Percentiles rank a stretch among this genome's conserved stretches.
These are phyloP conservation scores for Calliphora vicina DNA, from an alignment of 1,140 invertebrate species.

Conservation along the genomic window DNA sequence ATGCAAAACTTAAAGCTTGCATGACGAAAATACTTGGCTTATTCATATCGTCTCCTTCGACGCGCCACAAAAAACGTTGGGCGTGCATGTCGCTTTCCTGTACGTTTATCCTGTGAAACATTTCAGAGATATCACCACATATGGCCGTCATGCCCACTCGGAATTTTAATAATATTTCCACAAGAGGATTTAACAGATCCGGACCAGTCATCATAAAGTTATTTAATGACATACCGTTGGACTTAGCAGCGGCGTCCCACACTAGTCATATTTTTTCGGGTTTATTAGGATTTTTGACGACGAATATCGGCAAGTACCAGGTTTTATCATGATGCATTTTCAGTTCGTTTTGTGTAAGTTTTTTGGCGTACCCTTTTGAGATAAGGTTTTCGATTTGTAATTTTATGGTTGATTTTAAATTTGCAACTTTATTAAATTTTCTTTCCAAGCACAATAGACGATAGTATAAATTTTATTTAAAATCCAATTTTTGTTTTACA, in stretches of 20 bases:
- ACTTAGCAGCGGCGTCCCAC: slow-evolving; percentile 17
- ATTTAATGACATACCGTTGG: background rate
- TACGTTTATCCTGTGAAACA: background rate
- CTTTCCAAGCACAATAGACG: background rate
- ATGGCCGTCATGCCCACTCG: background rate
- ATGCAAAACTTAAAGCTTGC: background rate
- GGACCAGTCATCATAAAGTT: background rate
- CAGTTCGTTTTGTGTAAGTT: background rate
- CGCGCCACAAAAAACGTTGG: background rate
- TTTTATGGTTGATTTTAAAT: background rate
- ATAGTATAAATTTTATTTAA: no score
- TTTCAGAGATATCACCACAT: slow-evolving; percentile 7
- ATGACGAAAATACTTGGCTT: background rate
- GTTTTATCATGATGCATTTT: no score
- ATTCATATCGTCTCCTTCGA: background rate
- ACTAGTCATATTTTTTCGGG: background rate
- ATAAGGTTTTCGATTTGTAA: background rate
- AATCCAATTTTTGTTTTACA: no score
- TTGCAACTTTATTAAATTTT: background rate
- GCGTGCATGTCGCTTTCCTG: background rate
- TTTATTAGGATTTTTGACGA: background rate
- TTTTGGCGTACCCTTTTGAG: slow-evolving; percentile 1
- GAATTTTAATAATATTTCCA: background rate
- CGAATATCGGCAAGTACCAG: slow-evolving; percentile 16
- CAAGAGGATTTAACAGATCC: background rate